Percentiles rank a stretch among this genome's conserved stretches.
phyloP scores from a whole-genome alignment of 2,113 vertebrate genomes.

The Amphiprion ocellaris region DNA sequence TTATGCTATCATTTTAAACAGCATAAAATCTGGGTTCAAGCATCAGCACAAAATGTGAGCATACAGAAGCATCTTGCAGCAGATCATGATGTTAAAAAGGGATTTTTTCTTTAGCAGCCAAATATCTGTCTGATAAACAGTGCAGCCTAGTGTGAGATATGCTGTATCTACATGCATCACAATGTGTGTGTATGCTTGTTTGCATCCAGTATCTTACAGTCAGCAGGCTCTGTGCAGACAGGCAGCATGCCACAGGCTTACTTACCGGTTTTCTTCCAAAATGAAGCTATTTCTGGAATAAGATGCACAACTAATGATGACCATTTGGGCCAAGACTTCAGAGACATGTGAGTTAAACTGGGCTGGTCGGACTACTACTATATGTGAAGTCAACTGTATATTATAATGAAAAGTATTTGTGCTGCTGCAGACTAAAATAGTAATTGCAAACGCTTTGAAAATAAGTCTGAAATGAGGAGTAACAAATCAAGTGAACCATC shows the following conservation, averaged over 20 bases:
- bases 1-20: too few species aligned
- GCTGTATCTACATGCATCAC: conserved; percentile 21
- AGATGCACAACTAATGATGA: conserved; percentile 78
- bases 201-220: conserved; percentile 19
- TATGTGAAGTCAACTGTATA: too few species aligned
- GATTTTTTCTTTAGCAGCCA: too few species aligned
- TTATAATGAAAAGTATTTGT: too few species aligned
- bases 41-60: neutral
- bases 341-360: neutral
- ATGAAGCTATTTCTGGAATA: conserved; percentile 94
- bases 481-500: too few species aligned
- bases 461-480: too few species aligned
- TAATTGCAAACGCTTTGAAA: too few species aligned
- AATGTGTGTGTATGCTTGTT: neutral
- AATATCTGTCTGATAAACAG: neutral
- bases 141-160: neutral
- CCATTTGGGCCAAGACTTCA: conserved; percentile 3
- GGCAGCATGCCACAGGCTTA: conserved; percentile 75
- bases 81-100: neutral
- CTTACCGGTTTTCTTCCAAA: conserved; percentile 94
- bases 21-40: too few species aligned
- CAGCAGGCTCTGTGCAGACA: conserved; percentile 29
- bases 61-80: neutral
- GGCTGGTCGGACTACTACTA: too few species aligned
- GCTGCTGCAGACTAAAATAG: too few species aligned